phyloP scores from a whole-genome alignment of 1,140 invertebrate species.

The Drosophila kepulauana region DNA sequence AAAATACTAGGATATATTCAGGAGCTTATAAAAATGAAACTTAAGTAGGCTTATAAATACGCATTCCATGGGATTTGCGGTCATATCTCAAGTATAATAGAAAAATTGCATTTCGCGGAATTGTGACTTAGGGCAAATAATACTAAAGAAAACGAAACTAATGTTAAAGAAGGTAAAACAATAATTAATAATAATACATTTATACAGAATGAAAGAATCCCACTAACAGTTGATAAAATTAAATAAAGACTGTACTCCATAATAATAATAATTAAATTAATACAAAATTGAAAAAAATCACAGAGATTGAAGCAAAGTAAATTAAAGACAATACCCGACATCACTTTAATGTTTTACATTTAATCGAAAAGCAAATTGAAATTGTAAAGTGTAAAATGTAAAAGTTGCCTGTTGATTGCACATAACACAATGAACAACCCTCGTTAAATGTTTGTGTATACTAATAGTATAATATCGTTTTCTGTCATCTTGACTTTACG shows the following conservation, averaged over 20 bases:
- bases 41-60: constrained; percentile 27
- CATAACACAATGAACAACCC: constrained; percentile 23
- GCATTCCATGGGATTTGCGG: constrained; percentile 25
- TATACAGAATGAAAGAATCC: too few relatives aligned
- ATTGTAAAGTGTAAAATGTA: neutral
- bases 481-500: constrained; percentile 50
- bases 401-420: constrained; percentile 3
- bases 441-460: constrained; percentile 9
- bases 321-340: too few relatives aligned
- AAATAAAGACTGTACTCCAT: too few relatives aligned
- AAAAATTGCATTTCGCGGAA: neutral
- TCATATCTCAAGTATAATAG: constrained; percentile 7
- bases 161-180: neutral
- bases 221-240: too few relatives aligned
- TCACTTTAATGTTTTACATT: neutral
- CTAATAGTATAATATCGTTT: constrained; percentile 43
- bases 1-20: constrained; percentile 22
- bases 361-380: neutral
- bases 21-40: constrained; percentile 30
- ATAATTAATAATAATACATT: too few relatives aligned
- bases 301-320: too few relatives aligned
- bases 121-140: neutral
- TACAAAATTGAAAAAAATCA: too few relatives aligned
- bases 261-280: too few relatives aligned
- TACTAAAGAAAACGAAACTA: neutral